A percentile compares a stretch with the other conserved stretches of the same genome.
These are phyloP conservation scores for Porites australiensis DNA, from an alignment of 64 coral and sea anemone species.

Conservation along the genomic window DNA sequence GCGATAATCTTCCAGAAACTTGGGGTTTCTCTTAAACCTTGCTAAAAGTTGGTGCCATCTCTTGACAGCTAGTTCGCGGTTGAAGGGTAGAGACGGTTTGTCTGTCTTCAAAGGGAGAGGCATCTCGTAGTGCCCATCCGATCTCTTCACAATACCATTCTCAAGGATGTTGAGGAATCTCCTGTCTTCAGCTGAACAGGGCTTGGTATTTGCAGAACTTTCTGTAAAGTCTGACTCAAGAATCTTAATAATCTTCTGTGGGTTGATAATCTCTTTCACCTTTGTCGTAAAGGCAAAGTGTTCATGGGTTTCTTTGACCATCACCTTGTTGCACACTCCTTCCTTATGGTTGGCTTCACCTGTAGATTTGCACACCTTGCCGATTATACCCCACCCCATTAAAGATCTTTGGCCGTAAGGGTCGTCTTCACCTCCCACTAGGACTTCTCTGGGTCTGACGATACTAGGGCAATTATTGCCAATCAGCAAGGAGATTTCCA, in stretches of 20 bases:
- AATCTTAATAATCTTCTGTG: conserved; percentile 44
- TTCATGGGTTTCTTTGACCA: conserved; percentile 18
- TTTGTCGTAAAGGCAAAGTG: conserved; percentile 67
- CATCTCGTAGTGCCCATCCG: conserved; percentile 68
- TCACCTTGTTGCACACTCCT: conserved; percentile 52
- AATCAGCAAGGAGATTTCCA: conserved; percentile 69
- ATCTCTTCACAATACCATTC: conserved; percentile 54
- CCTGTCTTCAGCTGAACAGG: conserved; percentile 60
- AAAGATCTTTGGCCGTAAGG: conserved; percentile 82
- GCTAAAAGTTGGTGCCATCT: conserved; percentile 70
- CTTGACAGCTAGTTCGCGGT: conserved; percentile 50
- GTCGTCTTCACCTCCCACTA: conserved; percentile 68
- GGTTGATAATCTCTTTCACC: conserved; percentile 54
- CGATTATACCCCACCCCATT: conserved; percentile 71
- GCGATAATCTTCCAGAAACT: conserved; percentile 49
- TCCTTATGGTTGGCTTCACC: neutral
- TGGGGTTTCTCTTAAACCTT: conserved; percentile 56
- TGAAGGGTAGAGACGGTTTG: conserved; percentile 18
- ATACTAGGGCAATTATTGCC: conserved; percentile 83
- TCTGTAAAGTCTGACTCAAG: conserved; percentile 73
- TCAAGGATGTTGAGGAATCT: conserved; percentile 57
- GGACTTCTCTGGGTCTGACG: conserved; percentile 71
- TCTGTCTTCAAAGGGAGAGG: conserved; percentile 70
- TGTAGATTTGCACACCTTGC: conserved; percentile 63
- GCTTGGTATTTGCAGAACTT: conserved; percentile 39